Base-by-base conservation (phyloP, 2,113 vertebrate genomes). In the Piaya cayana region DNA sequence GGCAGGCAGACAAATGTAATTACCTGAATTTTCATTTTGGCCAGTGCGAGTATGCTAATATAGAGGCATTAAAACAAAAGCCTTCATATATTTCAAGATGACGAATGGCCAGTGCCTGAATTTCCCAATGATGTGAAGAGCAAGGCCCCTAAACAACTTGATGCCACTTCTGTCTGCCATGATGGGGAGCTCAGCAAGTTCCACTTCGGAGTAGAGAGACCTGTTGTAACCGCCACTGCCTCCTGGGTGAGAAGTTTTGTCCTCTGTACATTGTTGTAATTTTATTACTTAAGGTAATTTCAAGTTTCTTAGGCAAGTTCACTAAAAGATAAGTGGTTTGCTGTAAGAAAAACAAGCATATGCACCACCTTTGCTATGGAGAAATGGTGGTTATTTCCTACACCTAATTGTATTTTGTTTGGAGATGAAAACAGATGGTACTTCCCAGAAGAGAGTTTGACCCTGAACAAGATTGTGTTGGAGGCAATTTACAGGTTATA, bases 381-480 rank as follows among this genome's bases (percentile, higher is more conserved):
- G 76, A 74, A 80, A 65, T 22, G 15, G 19, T 74, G 52, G 37
- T 36, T 91, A 43, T 90, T 90, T 90, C 47, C 32, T 55, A 18
- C 4, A 20, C 30, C 58, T 92, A 49, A 80, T 67, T 88, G 55
- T 88, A 49, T 81, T 96, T 95, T 86, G 37, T 55, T 59, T 88
- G 60, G 68, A 80, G 63, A 52, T 77, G 68, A 47, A 72, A 95
- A 85, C 1, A 13, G 81, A 55, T 67, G 59, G 12, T 36, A 12
- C 56, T 91, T 93, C 82, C 89, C 82, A 83, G 75, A 90, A 83
- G 63, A 83, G 90, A 90, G 25, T n/a, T 55, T 94, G 75, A 74
- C 71, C 42, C 34, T 42, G 39, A 47, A 63, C 56, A 75, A 45
- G 42, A 15, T 34, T 67, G 2, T 55, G n/a, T 19, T 70, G 56